Percentiles rank a stretch among this genome's conserved stretches.
These are phyloP conservation scores for Drosophila erecta DNA, from an alignment of 1,140 invertebrate genomes.

Conservation along the genomic window DNA sequence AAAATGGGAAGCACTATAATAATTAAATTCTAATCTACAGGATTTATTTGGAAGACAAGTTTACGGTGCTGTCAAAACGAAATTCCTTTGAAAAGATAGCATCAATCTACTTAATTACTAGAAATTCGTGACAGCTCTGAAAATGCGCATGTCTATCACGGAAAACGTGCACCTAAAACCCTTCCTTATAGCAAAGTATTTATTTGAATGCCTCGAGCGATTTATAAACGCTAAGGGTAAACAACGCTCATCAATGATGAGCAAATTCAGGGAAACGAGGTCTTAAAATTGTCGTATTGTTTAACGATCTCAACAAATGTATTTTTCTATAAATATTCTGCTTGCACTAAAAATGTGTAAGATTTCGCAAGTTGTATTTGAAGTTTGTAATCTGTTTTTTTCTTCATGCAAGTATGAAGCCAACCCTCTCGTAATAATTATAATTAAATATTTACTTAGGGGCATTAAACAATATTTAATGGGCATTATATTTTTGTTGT, in stretches of 20 bases:
- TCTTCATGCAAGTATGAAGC: too few species aligned
- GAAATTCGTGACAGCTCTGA: slow-evolving; percentile 7
- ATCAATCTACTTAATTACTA: background rate
- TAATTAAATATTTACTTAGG: too few species aligned
- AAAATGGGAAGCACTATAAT: too few species aligned
- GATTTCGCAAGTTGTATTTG: too few species aligned
- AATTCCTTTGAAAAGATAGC: slow-evolving; percentile 16
- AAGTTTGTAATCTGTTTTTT: too few species aligned
- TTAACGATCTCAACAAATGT: too few species aligned
- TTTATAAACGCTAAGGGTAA: slow-evolving; percentile 1
- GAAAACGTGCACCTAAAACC: background rate
- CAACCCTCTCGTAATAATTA: too few species aligned
- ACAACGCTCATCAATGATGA: background rate
- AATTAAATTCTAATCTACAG: background rate
- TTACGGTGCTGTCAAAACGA: slow-evolving; percentile 1
- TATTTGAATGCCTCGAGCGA: background rate
- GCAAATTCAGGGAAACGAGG: background rate
- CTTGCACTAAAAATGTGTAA: too few species aligned
- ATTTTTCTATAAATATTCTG: too few species aligned
- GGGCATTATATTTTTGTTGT: too few species aligned
- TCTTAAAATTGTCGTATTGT: background rate
- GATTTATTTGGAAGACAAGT: background rate
- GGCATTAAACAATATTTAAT: too few species aligned
- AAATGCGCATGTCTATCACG: background rate
- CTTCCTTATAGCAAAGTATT: background rate